Base-by-base conservation (phyloP, 2,113 vertebrate genomes). In the Archilochus colubris region DNA sequence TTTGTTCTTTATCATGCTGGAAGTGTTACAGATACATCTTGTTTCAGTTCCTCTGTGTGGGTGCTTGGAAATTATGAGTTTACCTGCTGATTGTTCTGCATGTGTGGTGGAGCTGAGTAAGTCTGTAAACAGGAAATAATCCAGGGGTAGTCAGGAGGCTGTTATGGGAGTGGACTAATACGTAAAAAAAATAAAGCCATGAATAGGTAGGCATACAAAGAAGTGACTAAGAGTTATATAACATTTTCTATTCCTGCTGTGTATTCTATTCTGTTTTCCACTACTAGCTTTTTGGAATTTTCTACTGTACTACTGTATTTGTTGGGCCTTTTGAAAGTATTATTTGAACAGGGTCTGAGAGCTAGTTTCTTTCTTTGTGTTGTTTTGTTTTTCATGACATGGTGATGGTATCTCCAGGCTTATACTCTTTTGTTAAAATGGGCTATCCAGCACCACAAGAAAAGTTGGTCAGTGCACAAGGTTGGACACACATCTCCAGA, bases 91-190 rank as follows among this genome's bases (percentile, higher is more conserved):
- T 11, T 55, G 14, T 51, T 82, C 24, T 14, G 48, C 44, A 7
- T 23, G 3, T 0, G 5, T 63, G 53, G 33, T 5, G 9, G 64
- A 58, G 63, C 58, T 86, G n/a, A 10, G 18, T 6, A 1, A 23
- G 43, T 0, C 51, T 57, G 63, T 89, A 79, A 96, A 93, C 92
- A 96, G 93, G 94, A 94, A 92, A 36, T 46, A 36, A 20, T 5
- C 1, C 19, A 0, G 31, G 84, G n/a, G 15, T 43, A 38, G 64
- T 44, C 86, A 53, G 77, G 38, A 22, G 0, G 14, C 68, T 83
- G 0, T 55, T 80, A 40, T 8, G 43, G 58, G 12, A 61, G 14
- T 14, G 28, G 17, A 50, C 48, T 81, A 22, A 66, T 30, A 30
- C 0, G 3, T 8, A 4, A 40, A 77, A 91, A 40, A 77, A 91